A percentile compares a stretch with the other conserved stretches of the same genome.
These are phyloP conservation scores for Ellobium chinense DNA, from an alignment of 2,888 invertebrate genomes.

Conservation along the genomic window DNA sequence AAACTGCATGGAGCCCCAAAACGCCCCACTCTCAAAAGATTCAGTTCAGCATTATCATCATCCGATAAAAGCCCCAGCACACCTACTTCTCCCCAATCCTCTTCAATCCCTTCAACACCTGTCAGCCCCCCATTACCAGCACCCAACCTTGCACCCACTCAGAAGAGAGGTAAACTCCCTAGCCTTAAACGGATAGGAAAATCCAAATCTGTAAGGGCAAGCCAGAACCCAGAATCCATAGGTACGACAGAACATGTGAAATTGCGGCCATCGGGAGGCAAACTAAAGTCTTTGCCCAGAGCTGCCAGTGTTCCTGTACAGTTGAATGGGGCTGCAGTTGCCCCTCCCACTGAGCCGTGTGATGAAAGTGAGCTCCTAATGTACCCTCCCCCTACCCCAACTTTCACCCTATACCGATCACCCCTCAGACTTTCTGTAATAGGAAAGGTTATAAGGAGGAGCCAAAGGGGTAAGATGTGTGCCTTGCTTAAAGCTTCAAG, in stretches of 20 bases:
- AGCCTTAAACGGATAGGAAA: background rate
- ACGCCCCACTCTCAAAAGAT: background rate
- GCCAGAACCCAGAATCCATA: background rate
- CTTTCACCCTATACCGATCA: background rate
- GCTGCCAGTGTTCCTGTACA: constrained; percentile 8
- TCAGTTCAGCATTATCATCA: background rate
- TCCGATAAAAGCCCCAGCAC: background rate
- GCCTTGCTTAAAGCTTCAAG: background rate
- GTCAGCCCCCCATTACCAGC: background rate
- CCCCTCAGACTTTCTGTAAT: background rate
- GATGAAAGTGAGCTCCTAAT: background rate
- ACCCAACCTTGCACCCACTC: background rate
- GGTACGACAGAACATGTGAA: background rate
- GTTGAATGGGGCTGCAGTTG: background rate
- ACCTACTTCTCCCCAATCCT: constrained; percentile 6
- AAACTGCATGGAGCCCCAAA: background rate
- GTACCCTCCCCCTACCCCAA: constrained; percentile 10
- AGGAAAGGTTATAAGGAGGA: background rate
- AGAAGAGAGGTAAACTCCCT: constrained; percentile 6
- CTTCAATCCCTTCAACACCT: background rate
- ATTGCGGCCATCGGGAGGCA: background rate
- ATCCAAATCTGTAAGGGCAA: constrained; percentile 7
- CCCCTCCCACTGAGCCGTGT: background rate
- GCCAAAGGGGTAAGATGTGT: constrained; percentile 18
- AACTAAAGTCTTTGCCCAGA: background rate